A percentile compares a stretch with the other conserved stretches of the same genome.
These are phyloP conservation scores for Xestia c-nigrum DNA, from an alignment of 2,888 invertebrate species.

Conservation along the genomic window DNA sequence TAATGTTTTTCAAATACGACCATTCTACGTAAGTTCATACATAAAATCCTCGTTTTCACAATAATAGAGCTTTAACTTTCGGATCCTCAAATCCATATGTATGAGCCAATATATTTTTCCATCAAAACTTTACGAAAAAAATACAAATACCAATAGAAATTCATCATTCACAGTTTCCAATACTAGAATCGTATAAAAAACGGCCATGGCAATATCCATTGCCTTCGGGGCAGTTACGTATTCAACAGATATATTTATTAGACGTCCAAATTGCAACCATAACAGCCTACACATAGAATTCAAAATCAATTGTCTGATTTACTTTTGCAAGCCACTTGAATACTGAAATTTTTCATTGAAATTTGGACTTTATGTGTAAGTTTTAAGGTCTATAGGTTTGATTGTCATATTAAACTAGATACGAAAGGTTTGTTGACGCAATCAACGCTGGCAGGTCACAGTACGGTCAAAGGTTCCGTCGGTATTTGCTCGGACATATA, in stretches of 20 bases:
- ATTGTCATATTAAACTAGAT: slow-evolving; percentile 47
- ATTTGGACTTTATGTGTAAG: slow-evolving; percentile 23
- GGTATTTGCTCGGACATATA: slow-evolving; percentile 60
- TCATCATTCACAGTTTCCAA: slow-evolving; percentile 75
- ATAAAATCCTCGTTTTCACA: slow-evolving; percentile 38
- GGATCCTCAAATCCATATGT: slow-evolving; percentile 59
- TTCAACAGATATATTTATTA: slow-evolving; percentile 61
- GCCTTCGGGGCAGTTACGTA: slow-evolving; percentile 78
- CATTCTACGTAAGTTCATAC: slow-evolving; percentile 7
- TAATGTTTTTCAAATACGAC: slow-evolving; percentile 19
- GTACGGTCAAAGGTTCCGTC: slow-evolving; percentile 65
- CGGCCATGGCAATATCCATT: slow-evolving; percentile 80
- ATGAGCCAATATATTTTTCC: slow-evolving; percentile 67
- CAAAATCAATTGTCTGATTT: slow-evolving; percentile 31
- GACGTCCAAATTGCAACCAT: slow-evolving; percentile 52
- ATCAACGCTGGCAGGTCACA: slow-evolving; percentile 69
- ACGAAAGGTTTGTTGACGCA: slow-evolving; percentile 69
- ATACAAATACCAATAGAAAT: slow-evolving; percentile 73
- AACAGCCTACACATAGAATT: background rate
- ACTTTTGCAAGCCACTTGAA: slow-evolving; percentile 25
- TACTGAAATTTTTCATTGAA: slow-evolving; percentile 5
- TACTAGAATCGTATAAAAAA: slow-evolving; percentile 77
- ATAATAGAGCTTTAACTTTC: slow-evolving; percentile 42
- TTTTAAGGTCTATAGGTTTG: slow-evolving; percentile 38
- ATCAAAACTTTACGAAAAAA: slow-evolving; percentile 71